Base-by-base conservation (phyloP, 2,113 vertebrate genomes). In the Leptobrachium leishanense region DNA sequence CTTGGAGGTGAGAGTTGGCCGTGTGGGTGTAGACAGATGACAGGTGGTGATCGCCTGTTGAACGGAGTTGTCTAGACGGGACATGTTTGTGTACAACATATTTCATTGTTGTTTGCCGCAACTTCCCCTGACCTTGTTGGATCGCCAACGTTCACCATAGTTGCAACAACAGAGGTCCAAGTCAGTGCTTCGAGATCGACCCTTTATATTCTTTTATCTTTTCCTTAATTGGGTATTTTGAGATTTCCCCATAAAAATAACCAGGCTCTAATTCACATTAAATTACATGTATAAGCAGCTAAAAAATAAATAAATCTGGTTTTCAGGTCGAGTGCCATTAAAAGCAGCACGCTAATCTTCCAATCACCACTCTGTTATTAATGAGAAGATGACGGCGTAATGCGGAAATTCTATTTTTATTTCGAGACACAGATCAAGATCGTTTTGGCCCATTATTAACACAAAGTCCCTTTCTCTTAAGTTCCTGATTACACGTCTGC, bases 401-500 rank as follows among this genome's bases (percentile, higher is more conserved):
- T 69, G 3, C 77, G 57, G 63, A 83, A 86, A 75, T 82, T 83
- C 71, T 75, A 76, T 65, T 84, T 77, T 43, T 55, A 81, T 81
- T 84, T 76, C 76, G 79, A 88, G 84, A 77, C 64, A 40, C 54
- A 82, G 83, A 85, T 65, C 84, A 92, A 86, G 20, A 85, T 77
- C 84, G 83, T 83, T 80, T 65, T 69, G 59, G 82, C 44, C 78
- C 79, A 83, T 83, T 82, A 79, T 39, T 68, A 66, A 86, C 82
- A 84, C 78, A 74, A 79, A 46, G 62, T 59, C 82, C 80, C 83
- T 86, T 78, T 80, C 81, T 57, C 77, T 76, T 85, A 83, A 85
- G 77, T 79, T 75, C 70, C 77, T 71, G 75, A 78, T 83, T 57
- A 65, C 79, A 75, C 89, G 84, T 93, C 93, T 95, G 90, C 83